Base-by-base conservation (phyloP, 1,140 invertebrate genomes). In the Lithobius niger region DNA sequence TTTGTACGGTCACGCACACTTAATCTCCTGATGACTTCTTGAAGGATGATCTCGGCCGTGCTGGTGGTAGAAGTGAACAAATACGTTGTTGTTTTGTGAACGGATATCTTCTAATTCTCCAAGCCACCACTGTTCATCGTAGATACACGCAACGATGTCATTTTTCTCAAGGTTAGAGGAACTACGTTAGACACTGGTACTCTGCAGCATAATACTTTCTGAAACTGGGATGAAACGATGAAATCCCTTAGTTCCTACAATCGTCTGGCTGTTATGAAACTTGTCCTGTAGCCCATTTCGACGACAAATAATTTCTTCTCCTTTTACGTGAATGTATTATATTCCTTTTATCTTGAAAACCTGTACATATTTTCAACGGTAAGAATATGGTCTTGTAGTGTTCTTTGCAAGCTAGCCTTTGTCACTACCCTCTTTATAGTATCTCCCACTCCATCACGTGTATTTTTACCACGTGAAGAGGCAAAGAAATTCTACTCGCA, bases 351-450 rank as follows among this genome's bases (percentile, higher is more conserved):
- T 45, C 16, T 45, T 45, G 4, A 45, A 40, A 40, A 40, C 36
- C n/a, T n/a, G 36, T 40, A 40, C 36, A 40, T 40, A 15, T 13
- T n/a, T 15, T 40, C 36, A 40, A 40, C n/a, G 13, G 36, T 40
- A 15, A 40, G 13, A n/a, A 40, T 40, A 24, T 22, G 6, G 1
- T 51, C 15, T 49, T 24, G 40, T 42, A 36, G 2, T 18, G 4
- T 55, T 3, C 48, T 54, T 16, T 55, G 10, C 40, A n/a, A 21
- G 27, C 42, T 52, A 43, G 28, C 21, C 15, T 1, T 45, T 54
- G 13, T 47, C 18, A 54, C 27, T 56, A 26, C 27, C 15, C 42
- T 16, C 52, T 52, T 56, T 52, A 18, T 31, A 25, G 49, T 51
- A 26, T 55, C 66, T 16, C n/a, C n/a, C n/a, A n/a, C n/a, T n/a